Base-by-base conservation (phyloP, 2,888 invertebrate species). In the Octonoba sinensis region DNA sequence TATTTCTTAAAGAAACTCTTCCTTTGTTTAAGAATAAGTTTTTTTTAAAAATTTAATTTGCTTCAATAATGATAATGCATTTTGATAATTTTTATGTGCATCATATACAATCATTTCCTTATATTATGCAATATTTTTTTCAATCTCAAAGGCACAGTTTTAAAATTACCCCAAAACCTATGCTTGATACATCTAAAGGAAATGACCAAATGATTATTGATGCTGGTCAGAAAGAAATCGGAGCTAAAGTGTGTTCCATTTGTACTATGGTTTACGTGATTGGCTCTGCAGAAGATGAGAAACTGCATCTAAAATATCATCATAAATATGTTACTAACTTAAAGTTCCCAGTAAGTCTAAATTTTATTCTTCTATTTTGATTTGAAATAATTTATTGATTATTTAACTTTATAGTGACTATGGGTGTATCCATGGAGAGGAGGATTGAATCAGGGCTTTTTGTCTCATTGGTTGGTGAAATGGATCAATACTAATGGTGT, bases 151-250 rank as follows among this genome's bases (percentile, higher is more conserved):
- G 51, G 16, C 4, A 13, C 11, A 51, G 51, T n/a, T 3, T 51
- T 51, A 8, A 51, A 51, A 51, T 51, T 51, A n/a, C 18, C 6
- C 51, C 18, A 15, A 51, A 27, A 27, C 27, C 3, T 6, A 27
- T 27, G 27, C 27, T 27, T 27, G 79, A 73, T 27, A 54, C 54
- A 11, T 67, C 62, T 1, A 66, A 59, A 6, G 79, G 70, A 8
- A 27, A 57, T 18, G 74, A 74, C 1, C 84, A 84, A 22, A 24
- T 77, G 54, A 70, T 82, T 51, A 84, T 96, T 74, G 96, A 96
- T 89, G 94, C 93, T 0, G 96, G 96, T 0, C 96, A 96, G 88
- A 95, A 93, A 87, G 90, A 90, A 70, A 94, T 94, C 86, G 95
- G 95, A 0, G 92, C 93, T 0, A 92, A 91, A 0, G 92, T 93